phyloP scores from a whole-genome alignment of 2,797 vertebrate genomes.

The Mus minutoides region DNA sequence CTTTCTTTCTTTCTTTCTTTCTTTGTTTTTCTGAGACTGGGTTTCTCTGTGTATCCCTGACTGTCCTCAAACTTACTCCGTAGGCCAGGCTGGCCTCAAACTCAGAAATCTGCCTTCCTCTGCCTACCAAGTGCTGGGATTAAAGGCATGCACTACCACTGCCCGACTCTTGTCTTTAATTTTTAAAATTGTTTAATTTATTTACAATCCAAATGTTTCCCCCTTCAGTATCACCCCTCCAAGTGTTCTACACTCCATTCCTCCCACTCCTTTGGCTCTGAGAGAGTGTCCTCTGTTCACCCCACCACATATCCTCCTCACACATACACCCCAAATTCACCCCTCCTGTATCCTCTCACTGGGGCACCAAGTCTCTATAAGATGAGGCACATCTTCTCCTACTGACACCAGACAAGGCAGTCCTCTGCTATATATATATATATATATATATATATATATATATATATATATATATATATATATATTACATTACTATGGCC shows the following conservation, averaged over 20 bases:
- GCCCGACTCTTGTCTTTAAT: background rate
- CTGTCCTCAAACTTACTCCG: no score
- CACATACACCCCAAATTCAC: background rate
- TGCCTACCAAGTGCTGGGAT: no score
- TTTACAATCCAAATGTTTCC: background rate
- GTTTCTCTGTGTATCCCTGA: no score
- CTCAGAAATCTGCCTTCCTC: no score
- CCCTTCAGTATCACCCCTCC: background rate
- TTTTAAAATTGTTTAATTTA: background rate
- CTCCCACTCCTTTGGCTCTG: background rate
- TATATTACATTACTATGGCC: background rate
- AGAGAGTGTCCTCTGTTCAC: background rate
- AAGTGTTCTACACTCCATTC: background rate
- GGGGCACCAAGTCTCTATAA: background rate
- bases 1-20: no score
- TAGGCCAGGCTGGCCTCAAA: no score
- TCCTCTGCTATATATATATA: background rate
- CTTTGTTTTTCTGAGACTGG: no score
- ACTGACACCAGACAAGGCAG: background rate
- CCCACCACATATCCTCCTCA: background rate
- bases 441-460: background rate
- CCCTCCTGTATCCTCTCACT: background rate
- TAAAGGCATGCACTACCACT: no score
- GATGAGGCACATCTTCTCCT: no score
- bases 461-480: background rate